Evolutionary conservation across 2,888 invertebrate species (phyloP), one percentile per base, ranked within the genome.

Genomic region (Orthonychiurus folsomi): DNA sequence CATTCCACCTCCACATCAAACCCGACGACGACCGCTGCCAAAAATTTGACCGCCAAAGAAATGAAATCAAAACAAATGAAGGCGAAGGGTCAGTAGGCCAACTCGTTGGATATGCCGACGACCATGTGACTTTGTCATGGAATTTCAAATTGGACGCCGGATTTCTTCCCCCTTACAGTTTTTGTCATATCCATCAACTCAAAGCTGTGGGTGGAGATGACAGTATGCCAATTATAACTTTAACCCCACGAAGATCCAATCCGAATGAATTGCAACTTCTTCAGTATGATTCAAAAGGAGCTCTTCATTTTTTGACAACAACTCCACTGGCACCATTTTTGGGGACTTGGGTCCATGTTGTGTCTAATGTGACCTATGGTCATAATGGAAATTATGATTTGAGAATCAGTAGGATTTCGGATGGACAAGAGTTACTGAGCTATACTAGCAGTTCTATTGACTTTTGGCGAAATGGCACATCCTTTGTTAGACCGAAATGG

Each of bases 321-420:
- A 47, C 60, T 3, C 47, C 25, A 48, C 37, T 70, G 9, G 56
- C 61, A 2, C 57, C 56, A 25, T 67, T 67, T 54, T 55, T 61
- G 15, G 70, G 71, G 12, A 63, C 56, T 3, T 72, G 71, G 71
- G 60, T 71, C 3, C 71, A 69, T 60, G 65, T 62, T 15, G 27
- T 25, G 18, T 62, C 64, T 56, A 60, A 66, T 53, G 26, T 63
- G 15, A 67, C 63, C 3, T 69, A 66, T 47, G 23, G 57, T 0
- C 24, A 5, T 21, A 59, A 52, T 37, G 59, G 63, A 9, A 25
- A 20, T 15, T 63, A 60, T 47, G 20, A 50, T 1, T 18, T 69
- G 1, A 59, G 50, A 15, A 50, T 71, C n/a, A 65, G 54, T 2
- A 53, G 60, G 15, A 52, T 63, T 0, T 50, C 56, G 3, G 63